Base-by-base conservation (phyloP, 2,113 vertebrate species). In the Tyto alba region DNA sequence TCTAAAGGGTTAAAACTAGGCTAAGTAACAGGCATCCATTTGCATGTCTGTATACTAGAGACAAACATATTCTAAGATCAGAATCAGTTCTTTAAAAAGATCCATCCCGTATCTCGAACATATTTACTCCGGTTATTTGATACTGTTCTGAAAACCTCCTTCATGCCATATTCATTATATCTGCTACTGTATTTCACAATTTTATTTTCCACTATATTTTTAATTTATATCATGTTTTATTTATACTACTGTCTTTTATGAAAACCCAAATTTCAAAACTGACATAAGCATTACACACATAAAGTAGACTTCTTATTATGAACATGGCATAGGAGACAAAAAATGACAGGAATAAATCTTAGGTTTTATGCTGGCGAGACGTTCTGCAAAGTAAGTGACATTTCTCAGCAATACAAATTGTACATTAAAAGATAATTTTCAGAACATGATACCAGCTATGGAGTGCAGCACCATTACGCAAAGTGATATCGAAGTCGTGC, bases 401-500 rank as follows among this genome's bases (percentile, higher is more conserved):
- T 87, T 97, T 95, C 97, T 96, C 97, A 89, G 97, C 94, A 89
- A 90, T 62, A 97, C 97, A 96, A 97, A 95, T 23, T 48, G 96
- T 94, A 93, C 97, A 98, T 98, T 97, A 98, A 97, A 97, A 98
- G 97, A 97, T 98, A 97, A 98, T 98, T 98, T 98, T 96, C 97
- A 95, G 95, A 94, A 97, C 94, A 94, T 7, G 95, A 97, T 88
- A 36, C 91, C 93, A 94, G 96, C 97, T 83, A 91, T 50, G 27
- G 96, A 98, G 97, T 20, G 22, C 64, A 88, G 97, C 93, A 86
- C 93, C 96, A 91, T 95, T 86, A 81, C 13, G 9, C 82, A 38
- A 13, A 94, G 95, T 29, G 80, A 91, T 62, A 89, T 17, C 10
- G 9, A 57, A 68, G 96, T 94, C 5, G 56, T 29, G 74, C 91